Evolutionary conservation across 2,113 vertebrate species (phyloP).

Genomic region (Nerophis ophidion): DNA sequence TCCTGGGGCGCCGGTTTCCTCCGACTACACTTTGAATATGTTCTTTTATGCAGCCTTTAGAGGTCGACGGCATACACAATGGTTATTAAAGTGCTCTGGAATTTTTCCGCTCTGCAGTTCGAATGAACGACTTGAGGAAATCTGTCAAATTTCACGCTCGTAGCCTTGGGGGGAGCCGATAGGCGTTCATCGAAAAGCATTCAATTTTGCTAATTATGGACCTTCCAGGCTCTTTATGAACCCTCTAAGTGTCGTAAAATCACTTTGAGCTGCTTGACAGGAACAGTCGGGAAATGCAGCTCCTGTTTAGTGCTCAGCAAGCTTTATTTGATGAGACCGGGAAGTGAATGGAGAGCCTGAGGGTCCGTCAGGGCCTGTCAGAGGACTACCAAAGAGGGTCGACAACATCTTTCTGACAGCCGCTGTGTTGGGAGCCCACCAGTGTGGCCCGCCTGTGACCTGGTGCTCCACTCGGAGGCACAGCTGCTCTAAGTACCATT

Average conservation of each 20-base stretch:
- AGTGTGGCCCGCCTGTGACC: conserved; percentile 58
- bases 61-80: conserved; percentile 74
- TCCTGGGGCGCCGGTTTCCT: conserved; percentile 87
- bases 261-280: conserved; percentile 46
- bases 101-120: conserved; percentile 48
- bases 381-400: conserved; percentile 13
- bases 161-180: conserved; percentile 32
- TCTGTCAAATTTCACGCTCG: conserved; percentile 33
- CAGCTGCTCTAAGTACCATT: conserved; percentile 58
- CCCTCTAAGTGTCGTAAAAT: conserved; percentile 30
- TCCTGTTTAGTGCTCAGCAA: conserved; percentile 41
- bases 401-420: conserved; percentile 57
- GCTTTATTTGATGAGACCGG: conserved; percentile 40
- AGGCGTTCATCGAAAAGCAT: conserved; percentile 40
- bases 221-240: conserved; percentile 31
- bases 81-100: conserved; percentile 74
- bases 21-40: conserved; percentile 84
- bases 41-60: conserved; percentile 73
- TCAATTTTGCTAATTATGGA: conserved; percentile 51
- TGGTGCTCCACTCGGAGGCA: conserved; percentile 50
- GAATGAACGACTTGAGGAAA: conserved; percentile 50
- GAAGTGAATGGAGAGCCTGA: conserved; percentile 39
- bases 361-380: conserved; percentile 38
- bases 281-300: conserved; percentile 59
- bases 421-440: conserved; percentile 43